Conservation (phyloP, 2,888 invertebrate species). For the Cephus pygmeus region DNA sequence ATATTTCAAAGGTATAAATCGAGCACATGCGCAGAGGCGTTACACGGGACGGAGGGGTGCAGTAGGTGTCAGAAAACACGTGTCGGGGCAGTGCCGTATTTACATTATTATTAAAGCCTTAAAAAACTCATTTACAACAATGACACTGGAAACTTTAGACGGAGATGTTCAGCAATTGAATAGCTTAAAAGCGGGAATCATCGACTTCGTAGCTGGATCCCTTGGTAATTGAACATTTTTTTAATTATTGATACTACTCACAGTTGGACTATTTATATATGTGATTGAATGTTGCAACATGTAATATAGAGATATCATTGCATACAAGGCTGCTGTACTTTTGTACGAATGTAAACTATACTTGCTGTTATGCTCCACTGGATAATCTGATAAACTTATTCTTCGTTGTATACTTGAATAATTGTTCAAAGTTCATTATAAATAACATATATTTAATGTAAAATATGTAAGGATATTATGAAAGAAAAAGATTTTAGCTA, state of each 20-base stretch:
- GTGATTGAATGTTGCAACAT: background rate
- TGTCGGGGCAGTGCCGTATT: conserved; percentile 4
- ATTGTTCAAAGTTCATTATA: too few relatives aligned
- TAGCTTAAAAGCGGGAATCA: conserved; percentile 74
- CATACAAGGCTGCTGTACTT: background rate
- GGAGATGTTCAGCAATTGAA: conserved; percentile 35
- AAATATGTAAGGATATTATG: too few relatives aligned
- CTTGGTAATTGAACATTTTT: conserved; percentile 71
- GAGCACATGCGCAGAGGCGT: background rate
- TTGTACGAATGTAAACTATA: background rate
- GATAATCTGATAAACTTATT: background rate
- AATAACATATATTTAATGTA: too few relatives aligned
- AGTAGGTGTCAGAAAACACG: conserved; percentile 28
- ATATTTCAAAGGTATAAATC: background rate
- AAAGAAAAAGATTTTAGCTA: too few relatives aligned
- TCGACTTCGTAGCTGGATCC: conserved; percentile 86
- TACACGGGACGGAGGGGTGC: background rate
- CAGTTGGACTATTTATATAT: background rate
- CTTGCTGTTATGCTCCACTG: background rate
- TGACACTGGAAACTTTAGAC: conserved; percentile 37
- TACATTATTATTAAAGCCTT: background rate
- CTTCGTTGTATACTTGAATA: background rate
- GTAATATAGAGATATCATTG: background rate
- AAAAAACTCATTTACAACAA: conserved; percentile 26
- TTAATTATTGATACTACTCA: background rate